A percentile compares a stretch with the other conserved stretches of the same genome.
Evolutionary conservation across 2,113 vertebrate genomes (phyloP).

Genomic region (Tringa solitaria): DNA sequence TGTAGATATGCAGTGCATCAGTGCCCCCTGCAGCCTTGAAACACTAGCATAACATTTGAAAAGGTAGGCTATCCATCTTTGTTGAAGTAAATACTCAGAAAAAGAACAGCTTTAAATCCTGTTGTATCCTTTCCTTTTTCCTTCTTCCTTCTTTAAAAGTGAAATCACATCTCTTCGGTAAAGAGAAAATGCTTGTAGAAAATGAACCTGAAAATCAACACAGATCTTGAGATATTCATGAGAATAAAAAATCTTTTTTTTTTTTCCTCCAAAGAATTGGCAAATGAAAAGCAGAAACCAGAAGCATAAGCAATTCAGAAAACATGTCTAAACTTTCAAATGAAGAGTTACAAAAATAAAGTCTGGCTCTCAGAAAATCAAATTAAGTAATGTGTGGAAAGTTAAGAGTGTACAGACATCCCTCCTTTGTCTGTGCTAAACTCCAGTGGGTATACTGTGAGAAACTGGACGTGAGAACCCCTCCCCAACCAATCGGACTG

Average conservation of each 20-base stretch:
- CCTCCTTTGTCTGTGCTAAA: background rate
- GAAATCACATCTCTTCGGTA: background rate
- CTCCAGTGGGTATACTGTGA: background rate
- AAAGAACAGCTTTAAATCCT: background rate
- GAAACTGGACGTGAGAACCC: no score
- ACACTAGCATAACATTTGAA: background rate
- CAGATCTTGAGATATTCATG: background rate
- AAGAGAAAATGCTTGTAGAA: background rate
- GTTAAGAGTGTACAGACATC: background rate
- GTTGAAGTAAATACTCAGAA: background rate
- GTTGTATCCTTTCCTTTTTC: background rate
- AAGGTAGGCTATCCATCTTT: background rate
- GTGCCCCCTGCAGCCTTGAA: slow-evolving; percentile 74
- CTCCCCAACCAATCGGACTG: no score
- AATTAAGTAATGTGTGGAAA: background rate
- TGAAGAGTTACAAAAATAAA: background rate
- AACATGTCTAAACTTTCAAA: background rate
- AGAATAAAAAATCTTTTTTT: background rate
- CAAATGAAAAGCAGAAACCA: background rate
- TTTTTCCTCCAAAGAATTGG: accelerated
- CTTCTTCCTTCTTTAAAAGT: background rate
- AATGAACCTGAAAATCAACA: background rate
- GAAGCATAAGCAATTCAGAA: background rate
- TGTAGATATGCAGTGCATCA: slow-evolving; percentile 44
- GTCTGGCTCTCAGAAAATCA: background rate